These are phyloP conservation scores for Ferdinandea cuprea DNA, from an alignment of 2,888 invertebrate genomes.

Conservation along the genomic window DNA sequence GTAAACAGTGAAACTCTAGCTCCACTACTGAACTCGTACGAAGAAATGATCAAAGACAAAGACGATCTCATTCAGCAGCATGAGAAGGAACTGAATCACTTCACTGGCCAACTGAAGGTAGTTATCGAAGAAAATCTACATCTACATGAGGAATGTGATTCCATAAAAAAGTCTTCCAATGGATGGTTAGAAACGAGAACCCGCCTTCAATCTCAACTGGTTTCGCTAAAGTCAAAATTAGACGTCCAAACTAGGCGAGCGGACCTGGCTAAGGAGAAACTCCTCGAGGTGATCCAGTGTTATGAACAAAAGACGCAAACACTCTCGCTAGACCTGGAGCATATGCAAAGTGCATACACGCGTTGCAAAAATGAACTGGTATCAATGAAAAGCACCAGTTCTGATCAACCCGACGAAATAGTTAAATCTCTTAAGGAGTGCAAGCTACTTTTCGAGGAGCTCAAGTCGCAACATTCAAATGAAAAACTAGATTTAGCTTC, in stretches of 20 bases:
- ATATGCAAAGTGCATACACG: conserved; percentile 81
- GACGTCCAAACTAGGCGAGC: conserved; percentile 85
- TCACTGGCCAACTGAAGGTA: conserved; percentile 89
- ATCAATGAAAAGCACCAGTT: conserved; percentile 76
- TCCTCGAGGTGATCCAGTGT: conserved; percentile 88
- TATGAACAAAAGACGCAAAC: conserved; percentile 89
- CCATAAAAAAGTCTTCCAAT: conserved; percentile 83
- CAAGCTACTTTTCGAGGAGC: conserved; percentile 89
- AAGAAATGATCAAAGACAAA: conserved; percentile 90
- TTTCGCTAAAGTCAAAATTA: conserved; percentile 81
- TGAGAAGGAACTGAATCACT: conserved; percentile 87
- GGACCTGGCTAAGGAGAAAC: conserved; percentile 88
- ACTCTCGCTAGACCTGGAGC: conserved; percentile 81
- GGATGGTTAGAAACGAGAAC: conserved; percentile 82
- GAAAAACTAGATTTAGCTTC: conserved; percentile 86
- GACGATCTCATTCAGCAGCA: conserved; percentile 88
- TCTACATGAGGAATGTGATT: conserved; percentile 84
- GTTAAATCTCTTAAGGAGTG: conserved; percentile 88
- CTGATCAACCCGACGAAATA: conserved; percentile 80
- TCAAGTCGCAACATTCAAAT: conserved; percentile 88
- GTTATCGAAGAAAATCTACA: conserved; percentile 88
- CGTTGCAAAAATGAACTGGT: conserved; percentile 81
- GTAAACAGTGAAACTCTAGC: conserved; percentile 82
- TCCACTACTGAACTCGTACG: conserved; percentile 90
- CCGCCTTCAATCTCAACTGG: conserved; percentile 80